Evolutionary conservation across 2,797 vertebrate species (phyloP), one percentile per base, ranked within the genome.

Genomic region (Orestias chungarensis): DNA sequence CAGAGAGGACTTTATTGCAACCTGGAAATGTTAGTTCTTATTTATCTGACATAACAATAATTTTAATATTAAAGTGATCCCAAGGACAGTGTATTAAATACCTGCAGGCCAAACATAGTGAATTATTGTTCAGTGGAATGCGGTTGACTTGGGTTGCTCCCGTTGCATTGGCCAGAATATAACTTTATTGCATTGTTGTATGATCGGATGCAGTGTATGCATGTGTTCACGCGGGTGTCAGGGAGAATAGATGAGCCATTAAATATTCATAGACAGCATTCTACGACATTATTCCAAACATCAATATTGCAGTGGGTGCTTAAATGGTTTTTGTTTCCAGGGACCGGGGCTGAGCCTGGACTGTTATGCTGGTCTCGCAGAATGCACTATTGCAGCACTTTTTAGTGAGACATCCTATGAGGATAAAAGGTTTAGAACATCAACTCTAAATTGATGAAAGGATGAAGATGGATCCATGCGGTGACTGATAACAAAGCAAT

Each of bases 251-350:
- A 82, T 47, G 93, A 74, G 66, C 61, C 70, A 90, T 93, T 81
- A 91, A 93, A 91, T 95, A 97, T 97, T 97, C 93, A 98, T 94
- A 70, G 81, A 72, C 83, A 70, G 90, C 91, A 85, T 96, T 96
- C 93, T 83, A 77, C 88, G 83, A 92, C 94, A 90, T 96, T 94
- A 94, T 95, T 95, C 90, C 78, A 20, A 46, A 92, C 95, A 96
- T 98, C 94, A 97, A 97, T 97, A 96, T 95, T 97, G 90, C 92
- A 97, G 92, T n/a, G 29, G 64, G 80, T 85, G 91, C 91, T 91
- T 93, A 94, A 96, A 95, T 94, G 91, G 89, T 93, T n/a, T 84
- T 94, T 94, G 93, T 95, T 94, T 88, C 87, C 81, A 88, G 93
- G 85, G 88, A 83, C 87, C 94, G 89, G 87, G 87, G 62, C 73